A percentile compares a stretch with the other conserved stretches of the same genome.
phyloP scores from a whole-genome alignment of 2,113 vertebrate genomes.

The Nerophis lumbriciformis region DNA sequence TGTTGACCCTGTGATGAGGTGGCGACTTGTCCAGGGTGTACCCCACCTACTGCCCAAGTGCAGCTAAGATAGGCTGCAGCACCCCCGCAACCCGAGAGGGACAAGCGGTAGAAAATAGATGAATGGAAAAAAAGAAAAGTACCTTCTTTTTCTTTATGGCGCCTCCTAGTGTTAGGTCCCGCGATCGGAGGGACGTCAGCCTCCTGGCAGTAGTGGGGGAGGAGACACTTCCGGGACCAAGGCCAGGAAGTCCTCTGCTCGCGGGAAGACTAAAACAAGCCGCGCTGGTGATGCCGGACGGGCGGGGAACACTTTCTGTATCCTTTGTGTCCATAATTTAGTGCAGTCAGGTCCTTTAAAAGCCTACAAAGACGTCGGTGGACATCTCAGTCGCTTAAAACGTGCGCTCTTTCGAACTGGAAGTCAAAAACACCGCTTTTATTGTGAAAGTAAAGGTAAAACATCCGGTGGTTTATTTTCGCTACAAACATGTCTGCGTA shows the following conservation, averaged over 20 bases:
- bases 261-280: conserved; percentile 10
- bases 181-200: conserved; percentile 67
- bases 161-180: conserved; percentile 72
- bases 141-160: conserved; percentile 65
- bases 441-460: neutral
- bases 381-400: neutral
- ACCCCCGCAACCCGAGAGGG: no score
- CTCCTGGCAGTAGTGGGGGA: conserved; percentile 55
- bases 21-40: no score
- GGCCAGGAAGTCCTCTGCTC: conserved; percentile 39
- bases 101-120: no score
- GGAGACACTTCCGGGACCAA: conserved; percentile 26
- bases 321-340: conserved; percentile 51
- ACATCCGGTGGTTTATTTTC: neutral
- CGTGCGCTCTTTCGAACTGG: no score
- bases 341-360: neutral
- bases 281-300: conserved; percentile 26
- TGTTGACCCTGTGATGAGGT: no score
- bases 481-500: neutral
- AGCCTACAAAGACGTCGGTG: neutral
- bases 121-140: neutral
- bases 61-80: no score
- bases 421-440: neutral
- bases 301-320: conserved; percentile 6
- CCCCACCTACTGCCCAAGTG: no score